phyloP scores from a whole-genome alignment of 2,113 vertebrate genomes.

The Brachypodius melanocephalos region DNA sequence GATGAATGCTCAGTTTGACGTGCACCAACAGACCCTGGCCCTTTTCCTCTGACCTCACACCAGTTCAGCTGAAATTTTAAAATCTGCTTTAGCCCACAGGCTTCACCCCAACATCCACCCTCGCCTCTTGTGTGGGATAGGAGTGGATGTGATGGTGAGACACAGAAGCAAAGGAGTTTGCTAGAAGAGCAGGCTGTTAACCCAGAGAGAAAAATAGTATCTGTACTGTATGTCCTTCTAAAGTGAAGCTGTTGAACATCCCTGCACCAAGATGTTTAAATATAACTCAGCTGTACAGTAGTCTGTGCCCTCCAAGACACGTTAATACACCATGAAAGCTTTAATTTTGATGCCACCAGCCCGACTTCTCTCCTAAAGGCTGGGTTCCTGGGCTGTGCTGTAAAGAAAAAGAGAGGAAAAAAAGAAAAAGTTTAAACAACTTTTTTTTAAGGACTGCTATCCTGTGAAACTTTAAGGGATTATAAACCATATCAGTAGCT shows the following conservation, averaged over 20 bases:
- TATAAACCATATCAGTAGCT: constrained; percentile 6
- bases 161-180: neutral
- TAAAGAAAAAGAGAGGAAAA: neutral
- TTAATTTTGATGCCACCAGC: neutral
- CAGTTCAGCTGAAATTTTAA: neutral
- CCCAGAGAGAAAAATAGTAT: neutral
- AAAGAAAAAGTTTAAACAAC: neutral
- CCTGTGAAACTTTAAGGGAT: constrained; percentile 7
- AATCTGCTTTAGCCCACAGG: neutral
- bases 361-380: neutral
- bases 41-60: neutral
- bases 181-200: neutral
- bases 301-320: neutral
- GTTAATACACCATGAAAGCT: neutral
- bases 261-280: neutral
- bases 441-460: neutral
- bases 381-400: neutral
- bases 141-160: neutral
- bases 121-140: neutral
- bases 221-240: neutral
- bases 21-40: neutral
- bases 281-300: neutral
- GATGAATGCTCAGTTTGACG: neutral
- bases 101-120: neutral
- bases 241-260: neutral